Evolutionary conservation across 2,797 vertebrate species (phyloP).

Genomic region (Eulemur mongoz): DNA sequence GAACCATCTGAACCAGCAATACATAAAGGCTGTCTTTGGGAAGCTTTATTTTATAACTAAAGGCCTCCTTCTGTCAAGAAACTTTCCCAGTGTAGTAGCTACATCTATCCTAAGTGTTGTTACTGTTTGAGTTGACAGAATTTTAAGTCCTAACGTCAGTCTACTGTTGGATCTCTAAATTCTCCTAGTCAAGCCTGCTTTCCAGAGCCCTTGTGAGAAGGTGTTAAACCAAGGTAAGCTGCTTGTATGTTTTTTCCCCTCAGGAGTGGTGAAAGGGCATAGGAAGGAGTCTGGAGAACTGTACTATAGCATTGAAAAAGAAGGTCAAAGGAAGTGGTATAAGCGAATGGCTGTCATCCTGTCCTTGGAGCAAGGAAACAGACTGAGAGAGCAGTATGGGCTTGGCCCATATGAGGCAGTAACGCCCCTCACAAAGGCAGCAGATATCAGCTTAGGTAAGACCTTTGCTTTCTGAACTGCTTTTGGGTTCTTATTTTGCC

Average conservation of each 20-base stretch:
- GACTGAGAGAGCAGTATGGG: conserved; percentile 94
- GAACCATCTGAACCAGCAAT: neutral
- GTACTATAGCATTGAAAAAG: conserved; percentile 94
- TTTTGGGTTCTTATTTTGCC: neutral
- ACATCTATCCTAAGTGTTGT: neutral
- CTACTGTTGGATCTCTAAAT: neutral
- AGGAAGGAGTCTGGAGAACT: conserved; percentile 92
- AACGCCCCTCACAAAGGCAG: conserved; percentile 92
- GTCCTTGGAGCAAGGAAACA: conserved; percentile 96
- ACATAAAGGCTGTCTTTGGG: neutral
- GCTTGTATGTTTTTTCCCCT: neutral
- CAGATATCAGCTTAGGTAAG: conserved; percentile 97
- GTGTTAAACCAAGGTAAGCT: neutral
- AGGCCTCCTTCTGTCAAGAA: neutral
- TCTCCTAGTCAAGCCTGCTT: neutral
- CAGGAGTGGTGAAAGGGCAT: conserved; percentile 94
- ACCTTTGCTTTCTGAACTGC: neutral
- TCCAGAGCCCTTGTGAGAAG: neutral
- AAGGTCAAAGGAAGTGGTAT: conserved; percentile 95
- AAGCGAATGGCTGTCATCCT: conserved; percentile 93
- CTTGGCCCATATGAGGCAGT: conserved; percentile 94
- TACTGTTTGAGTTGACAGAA: neutral
- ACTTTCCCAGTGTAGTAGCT: neutral
- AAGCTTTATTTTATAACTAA: conserved; percentile 18
- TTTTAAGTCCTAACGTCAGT: neutral